Percentiles rank a stretch among this genome's conserved stretches.
Conservation (phyloP, 1,140 invertebrate species). For the Hylaeus volcanicus region DNA sequence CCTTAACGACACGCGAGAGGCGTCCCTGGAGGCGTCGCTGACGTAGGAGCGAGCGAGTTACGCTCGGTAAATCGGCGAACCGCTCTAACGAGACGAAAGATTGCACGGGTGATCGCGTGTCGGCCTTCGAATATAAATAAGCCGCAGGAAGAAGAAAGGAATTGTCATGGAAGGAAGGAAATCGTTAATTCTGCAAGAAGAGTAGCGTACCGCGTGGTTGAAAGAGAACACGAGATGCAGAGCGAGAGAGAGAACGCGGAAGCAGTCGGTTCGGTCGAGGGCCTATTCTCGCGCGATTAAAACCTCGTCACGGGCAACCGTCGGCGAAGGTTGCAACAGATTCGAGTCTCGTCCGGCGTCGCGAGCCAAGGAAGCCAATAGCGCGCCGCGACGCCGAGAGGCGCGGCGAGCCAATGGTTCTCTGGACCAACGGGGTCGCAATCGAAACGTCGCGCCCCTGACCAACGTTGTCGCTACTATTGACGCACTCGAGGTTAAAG, state of each 20-base stretch:
- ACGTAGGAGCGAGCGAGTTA: not conserved
- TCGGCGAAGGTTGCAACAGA: not conserved
- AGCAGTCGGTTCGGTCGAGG: not conserved
- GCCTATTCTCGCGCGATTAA: not conserved
- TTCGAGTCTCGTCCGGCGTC: not conserved
- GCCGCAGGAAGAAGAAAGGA: conserved; percentile 23
- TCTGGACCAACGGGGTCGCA: conserved; percentile 50
- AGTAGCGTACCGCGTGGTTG: not conserved
- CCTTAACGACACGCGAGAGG: not conserved
- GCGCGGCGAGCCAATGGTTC: conserved; percentile 10
- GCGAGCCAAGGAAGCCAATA: conserved; percentile 36
- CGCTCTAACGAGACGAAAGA: not conserved
- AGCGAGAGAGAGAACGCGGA: conserved; percentile 14
- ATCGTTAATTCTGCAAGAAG: not conserved
- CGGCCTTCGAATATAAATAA: conserved; percentile 46
- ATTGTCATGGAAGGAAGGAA: conserved; percentile 22
- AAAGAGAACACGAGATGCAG: not conserved
- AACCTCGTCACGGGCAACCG: not conserved
- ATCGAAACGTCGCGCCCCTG: conserved; percentile 64
- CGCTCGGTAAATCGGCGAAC: not conserved
- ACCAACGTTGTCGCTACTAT: conserved; percentile 51
- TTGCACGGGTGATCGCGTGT: not conserved
- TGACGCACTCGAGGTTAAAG: conserved; percentile 69
- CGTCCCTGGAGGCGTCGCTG: not conserved
- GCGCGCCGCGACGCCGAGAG: conserved; percentile 19